These are phyloP conservation scores for Pammene aurita DNA, from an alignment of 2,888 invertebrate species.

Conservation along the genomic window DNA sequence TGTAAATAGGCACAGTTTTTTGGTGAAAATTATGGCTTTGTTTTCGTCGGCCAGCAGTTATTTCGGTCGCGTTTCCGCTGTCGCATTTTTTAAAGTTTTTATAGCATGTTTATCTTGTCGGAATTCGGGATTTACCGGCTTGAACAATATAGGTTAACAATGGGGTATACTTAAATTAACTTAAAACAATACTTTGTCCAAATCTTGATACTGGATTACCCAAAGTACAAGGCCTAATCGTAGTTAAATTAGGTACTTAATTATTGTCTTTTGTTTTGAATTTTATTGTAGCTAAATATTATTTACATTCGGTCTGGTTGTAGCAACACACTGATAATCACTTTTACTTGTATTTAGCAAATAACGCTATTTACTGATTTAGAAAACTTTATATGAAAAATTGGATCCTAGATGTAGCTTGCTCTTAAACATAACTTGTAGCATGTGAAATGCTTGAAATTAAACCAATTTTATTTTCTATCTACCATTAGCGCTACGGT, in stretches of 20 bases:
- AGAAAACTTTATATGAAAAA: too few species aligned
- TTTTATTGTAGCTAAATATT: too few species aligned
- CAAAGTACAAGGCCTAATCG: not conserved
- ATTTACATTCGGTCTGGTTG: not conserved
- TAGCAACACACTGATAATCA: too few species aligned
- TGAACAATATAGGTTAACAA: constrained; percentile 5
- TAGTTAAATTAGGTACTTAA: too few species aligned
- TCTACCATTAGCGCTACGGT: too few species aligned
- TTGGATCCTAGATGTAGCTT: too few species aligned
- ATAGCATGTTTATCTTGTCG: constrained; percentile 26
- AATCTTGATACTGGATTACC: not conserved
- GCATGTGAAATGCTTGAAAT: too few species aligned
- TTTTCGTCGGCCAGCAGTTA: constrained; percentile 57
- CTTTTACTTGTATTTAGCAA: too few species aligned
- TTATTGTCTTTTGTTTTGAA: too few species aligned
- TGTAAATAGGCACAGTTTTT: constrained; percentile 51
- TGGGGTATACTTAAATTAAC: not conserved
- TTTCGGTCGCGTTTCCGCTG: constrained; percentile 47
- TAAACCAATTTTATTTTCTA: too few species aligned
- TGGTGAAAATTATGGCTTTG: constrained; percentile 64
- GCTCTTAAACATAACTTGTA: too few species aligned
- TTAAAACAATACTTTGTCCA: constrained; percentile 3
- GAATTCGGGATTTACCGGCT: constrained; percentile 16
- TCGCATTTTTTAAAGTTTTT: constrained; percentile 43
- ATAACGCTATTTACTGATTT: too few species aligned